A percentile compares a stretch with the other conserved stretches of the same genome.
Evolutionary conservation across 2,888 invertebrate species (phyloP).

Genomic region (Sarcophaga caerulescens): DNA sequence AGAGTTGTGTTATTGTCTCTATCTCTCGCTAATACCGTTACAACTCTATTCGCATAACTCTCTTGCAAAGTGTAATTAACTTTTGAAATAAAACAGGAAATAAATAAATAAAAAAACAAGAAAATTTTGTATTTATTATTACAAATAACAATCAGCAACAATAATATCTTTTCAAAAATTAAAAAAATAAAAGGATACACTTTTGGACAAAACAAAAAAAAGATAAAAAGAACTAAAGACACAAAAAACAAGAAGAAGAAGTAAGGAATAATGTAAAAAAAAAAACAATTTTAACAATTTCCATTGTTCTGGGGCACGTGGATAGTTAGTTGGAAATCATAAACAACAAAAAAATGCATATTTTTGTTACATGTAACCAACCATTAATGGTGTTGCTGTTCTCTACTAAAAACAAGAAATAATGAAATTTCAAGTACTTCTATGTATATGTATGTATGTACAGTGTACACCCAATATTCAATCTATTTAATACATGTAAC

Average conservation of each 20-base stretch:
- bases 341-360: slow-evolving; percentile 57
- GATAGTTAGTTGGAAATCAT: slow-evolving; percentile 64
- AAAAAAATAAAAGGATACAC: slow-evolving; percentile 24
- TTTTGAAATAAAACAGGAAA: slow-evolving; percentile 62
- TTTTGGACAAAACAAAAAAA: neutral
- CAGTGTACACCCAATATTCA: slow-evolving; percentile 2
- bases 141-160: slow-evolving; percentile 56
- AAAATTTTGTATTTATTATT: slow-evolving; percentile 33
- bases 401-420: slow-evolving; percentile 14
- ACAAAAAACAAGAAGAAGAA: slow-evolving; percentile 29
- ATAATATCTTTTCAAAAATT: slow-evolving; percentile 55
- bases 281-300: slow-evolving; percentile 62
- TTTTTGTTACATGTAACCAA: slow-evolving; percentile 48
- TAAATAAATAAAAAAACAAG: slow-evolving; percentile 37
- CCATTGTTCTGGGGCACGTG: slow-evolving; percentile 66
- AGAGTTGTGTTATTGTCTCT: slow-evolving; percentile 38
- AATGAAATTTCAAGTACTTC: neutral
- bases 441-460: slow-evolving; percentile 52
- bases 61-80: slow-evolving; percentile 63
- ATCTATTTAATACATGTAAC: slow-evolving; percentile 5
- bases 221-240: slow-evolving; percentile 52
- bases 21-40: neutral
- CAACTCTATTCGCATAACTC: slow-evolving; percentile 7
- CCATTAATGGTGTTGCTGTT: neutral
- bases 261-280: slow-evolving; percentile 51